A percentile compares a stretch with the other conserved stretches of the same genome.
Evolutionary conservation across 2,888 invertebrate genomes (phyloP).

Genomic region (Drosophila melanocephala): DNA sequence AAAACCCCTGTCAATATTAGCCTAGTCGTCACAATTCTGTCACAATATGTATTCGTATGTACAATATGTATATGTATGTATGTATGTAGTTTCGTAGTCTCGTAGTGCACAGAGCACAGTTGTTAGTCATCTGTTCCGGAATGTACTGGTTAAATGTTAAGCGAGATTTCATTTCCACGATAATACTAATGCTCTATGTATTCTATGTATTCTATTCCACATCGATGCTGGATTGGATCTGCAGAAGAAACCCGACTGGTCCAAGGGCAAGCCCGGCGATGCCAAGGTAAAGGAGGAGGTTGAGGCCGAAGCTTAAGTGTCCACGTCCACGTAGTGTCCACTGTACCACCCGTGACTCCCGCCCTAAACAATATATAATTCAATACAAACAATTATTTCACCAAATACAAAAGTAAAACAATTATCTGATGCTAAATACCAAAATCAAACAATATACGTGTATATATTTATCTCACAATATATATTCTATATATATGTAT

Average conservation of each 20-base stretch:
- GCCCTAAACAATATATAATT: slow-evolving; percentile 81
- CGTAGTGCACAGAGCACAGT: slow-evolving; percentile 59
- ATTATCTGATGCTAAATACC: slow-evolving; percentile 68
- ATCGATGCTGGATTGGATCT: slow-evolving; percentile 17
- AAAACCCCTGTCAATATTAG: slow-evolving; percentile 33
- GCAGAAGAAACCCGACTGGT: slow-evolving; percentile 98
- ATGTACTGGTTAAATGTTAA: slow-evolving; percentile 51
- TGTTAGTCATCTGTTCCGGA: slow-evolving; percentile 45
- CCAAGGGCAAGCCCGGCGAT: slow-evolving; percentile 95
- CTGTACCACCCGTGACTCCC: slow-evolving; percentile 83
- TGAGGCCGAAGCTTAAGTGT: slow-evolving; percentile 92
- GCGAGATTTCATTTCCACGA: neutral
- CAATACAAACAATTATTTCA: slow-evolving; percentile 41
- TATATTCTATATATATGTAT: slow-evolving; percentile 39
- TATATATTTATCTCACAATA: slow-evolving; percentile 72
- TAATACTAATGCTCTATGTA: slow-evolving; percentile 28
- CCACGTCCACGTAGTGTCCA: slow-evolving; percentile 85
- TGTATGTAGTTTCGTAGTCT: slow-evolving; percentile 45
- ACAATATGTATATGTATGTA: slow-evolving; percentile 31
- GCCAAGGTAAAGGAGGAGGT: slow-evolving; percentile 94
- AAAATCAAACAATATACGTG: slow-evolving; percentile 58
- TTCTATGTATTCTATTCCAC: neutral
- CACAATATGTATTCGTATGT: slow-evolving; percentile 1
- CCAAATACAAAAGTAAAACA: slow-evolving; percentile 53
- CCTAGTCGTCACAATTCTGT: slow-evolving; percentile 18